Base-by-base conservation (phyloP, 2,113 vertebrate genomes). In the Apteryx mantelli region DNA sequence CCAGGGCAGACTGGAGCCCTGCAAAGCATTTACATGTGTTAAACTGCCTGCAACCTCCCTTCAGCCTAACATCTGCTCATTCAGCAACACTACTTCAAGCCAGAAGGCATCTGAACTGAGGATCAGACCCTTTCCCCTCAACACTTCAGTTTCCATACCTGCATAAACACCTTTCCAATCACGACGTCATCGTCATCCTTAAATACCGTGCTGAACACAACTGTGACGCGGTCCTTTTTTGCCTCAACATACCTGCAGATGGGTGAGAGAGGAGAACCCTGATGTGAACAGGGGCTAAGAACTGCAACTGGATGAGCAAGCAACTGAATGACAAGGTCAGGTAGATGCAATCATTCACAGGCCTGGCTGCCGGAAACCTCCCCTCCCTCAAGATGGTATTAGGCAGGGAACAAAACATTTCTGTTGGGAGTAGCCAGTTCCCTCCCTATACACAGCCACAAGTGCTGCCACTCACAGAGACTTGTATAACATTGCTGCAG, bases 121-220 rank as follows among this genome's bases (percentile, higher is more conserved):
- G 48, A 70, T 14, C 55, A 55, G 68, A 63, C 9, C 20, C 36
- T 15, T 58, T 58, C 61, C 20, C 64, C 1, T 0, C 36, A 70
- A 38, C 16, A 34, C 26, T 38, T 65, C 22, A 32, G 48, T 34
- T 56, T 93, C 86, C 98, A 32, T 98, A 99, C 99, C 99, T 99
- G 99, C 99, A 99, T 99, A 95, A 99, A 99, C 90, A 99, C 99
- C 98, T 99, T 99, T 83, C 99, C 99, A 1, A 99, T 99, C 97
- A 99, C 99, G 95, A 99, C 99, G 3, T 99, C 99, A 0, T 99
- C 99, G 1, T 99, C 99, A 22, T 99, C 99, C 97, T 99, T 99
- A 98, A 99, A 99, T 92, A 99, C 99, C 0, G 99, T 99, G 98
- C 99, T 99, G 98, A 99, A 99, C 86, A 99, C 99, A 86, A 99